Evolutionary conservation across 1,140 invertebrate genomes (phyloP).

Genomic region (Drosophila trapezifrons): DNA sequence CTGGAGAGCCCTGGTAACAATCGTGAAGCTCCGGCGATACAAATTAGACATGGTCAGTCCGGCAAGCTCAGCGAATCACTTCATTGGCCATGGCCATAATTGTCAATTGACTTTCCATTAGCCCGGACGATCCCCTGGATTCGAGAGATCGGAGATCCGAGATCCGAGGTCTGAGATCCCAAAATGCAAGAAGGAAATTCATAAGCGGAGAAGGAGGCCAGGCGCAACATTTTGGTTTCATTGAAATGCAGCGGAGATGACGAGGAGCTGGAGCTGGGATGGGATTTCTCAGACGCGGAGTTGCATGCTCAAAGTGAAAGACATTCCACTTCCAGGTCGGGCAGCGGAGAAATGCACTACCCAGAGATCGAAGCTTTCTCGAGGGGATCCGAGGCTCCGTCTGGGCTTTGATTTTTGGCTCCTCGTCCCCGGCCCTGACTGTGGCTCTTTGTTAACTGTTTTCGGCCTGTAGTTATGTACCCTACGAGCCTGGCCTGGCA

Average conservation of each 20-base stretch:
- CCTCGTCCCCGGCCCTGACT: too few relatives aligned
- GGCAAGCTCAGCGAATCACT: slow-evolving; percentile 70
- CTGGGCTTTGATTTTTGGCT: slow-evolving; percentile 51
- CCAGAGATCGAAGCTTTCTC: slow-evolving; percentile 56
- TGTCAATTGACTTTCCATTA: slow-evolving; percentile 84
- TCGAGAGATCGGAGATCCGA: neutral
- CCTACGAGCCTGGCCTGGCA: slow-evolving; percentile 50
- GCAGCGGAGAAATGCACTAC: slow-evolving; percentile 42
- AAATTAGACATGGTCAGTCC: slow-evolving; percentile 70
- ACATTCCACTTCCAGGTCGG: slow-evolving; percentile 72
- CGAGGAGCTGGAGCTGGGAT: slow-evolving; percentile 15
- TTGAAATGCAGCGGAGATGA: slow-evolving; percentile 67
- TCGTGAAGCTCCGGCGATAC: slow-evolving; percentile 69
- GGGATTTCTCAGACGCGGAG: slow-evolving; percentile 31
- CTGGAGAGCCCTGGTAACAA: slow-evolving; percentile 45
- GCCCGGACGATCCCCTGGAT: slow-evolving; percentile 56
- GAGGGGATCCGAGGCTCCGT: slow-evolving; percentile 41
- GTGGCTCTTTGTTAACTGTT: slow-evolving; percentile 42
- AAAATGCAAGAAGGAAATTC: slow-evolving; percentile 29
- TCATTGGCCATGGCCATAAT: slow-evolving; percentile 79
- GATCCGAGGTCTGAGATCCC: neutral
- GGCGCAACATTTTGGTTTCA: slow-evolving; percentile 69
- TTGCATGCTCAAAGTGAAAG: slow-evolving; percentile 71
- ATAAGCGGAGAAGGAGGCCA: slow-evolving; percentile 48
- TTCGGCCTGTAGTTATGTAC: slow-evolving; percentile 50